phyloP scores from a whole-genome alignment of 2,888 invertebrate genomes.

The Drosophila histrio region DNA sequence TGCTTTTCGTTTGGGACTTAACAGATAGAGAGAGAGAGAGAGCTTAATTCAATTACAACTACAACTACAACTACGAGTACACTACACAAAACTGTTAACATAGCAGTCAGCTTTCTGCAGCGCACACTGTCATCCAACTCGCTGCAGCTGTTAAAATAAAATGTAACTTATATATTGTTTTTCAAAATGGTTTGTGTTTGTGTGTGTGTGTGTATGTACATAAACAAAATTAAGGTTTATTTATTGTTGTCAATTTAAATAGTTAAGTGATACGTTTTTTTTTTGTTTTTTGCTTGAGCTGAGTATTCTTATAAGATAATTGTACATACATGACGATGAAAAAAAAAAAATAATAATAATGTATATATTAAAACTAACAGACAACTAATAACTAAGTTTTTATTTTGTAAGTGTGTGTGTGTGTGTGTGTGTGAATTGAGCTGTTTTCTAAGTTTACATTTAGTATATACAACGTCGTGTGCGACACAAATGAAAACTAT shows the following conservation, averaged over 20 bases:
- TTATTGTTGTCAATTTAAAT: conserved; percentile 23
- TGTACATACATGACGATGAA: conserved; percentile 16
- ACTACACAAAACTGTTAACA: conserved; percentile 19
- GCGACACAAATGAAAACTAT: background rate
- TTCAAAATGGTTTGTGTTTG: conserved; percentile 10
- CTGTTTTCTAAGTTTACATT: background rate
- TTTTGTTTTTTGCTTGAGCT: conserved; percentile 36
- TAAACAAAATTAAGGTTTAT: conserved; percentile 37
- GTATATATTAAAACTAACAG: background rate
- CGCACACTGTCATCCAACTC: background rate
- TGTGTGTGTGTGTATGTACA: conserved; percentile 39
- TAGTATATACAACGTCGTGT: conserved; percentile 20
- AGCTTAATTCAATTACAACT: conserved; percentile 9
- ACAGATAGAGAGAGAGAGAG: conserved; percentile 11
- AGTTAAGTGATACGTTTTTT: conserved; percentile 11
- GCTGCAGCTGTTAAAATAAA: too few species aligned
- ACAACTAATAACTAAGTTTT: background rate
- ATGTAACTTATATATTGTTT: too few species aligned
- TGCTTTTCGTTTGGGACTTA: conserved; percentile 10
- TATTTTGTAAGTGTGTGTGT: background rate
- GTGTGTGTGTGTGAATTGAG: conserved; percentile 22
- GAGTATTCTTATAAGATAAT: conserved; percentile 56
- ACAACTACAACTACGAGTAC: conserved; percentile 20
- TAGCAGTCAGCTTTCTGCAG: conserved; percentile 18
- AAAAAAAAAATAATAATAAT: conserved; percentile 16